phyloP scores from a whole-genome alignment of 2,888 invertebrate species.

The Alsophila aescularia region DNA sequence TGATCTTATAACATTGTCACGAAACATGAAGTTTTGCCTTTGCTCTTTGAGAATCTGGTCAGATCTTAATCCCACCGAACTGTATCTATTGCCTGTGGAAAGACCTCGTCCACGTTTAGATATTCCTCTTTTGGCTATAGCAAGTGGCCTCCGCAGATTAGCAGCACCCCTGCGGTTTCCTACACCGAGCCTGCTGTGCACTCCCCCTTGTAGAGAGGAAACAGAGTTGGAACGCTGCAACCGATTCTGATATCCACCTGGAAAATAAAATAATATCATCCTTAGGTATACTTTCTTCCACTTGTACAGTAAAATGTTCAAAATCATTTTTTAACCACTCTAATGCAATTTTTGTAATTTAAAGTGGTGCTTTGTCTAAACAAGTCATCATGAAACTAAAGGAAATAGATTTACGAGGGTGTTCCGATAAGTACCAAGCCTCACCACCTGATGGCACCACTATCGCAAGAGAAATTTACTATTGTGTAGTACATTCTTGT shows the following conservation, averaged over 20 bases:
- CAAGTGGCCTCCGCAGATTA: conserved; percentile 62
- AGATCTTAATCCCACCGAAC: conserved; percentile 74
- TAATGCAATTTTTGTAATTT: too few relatives aligned
- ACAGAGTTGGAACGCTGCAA: conserved; percentile 62
- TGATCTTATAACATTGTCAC: conserved; percentile 69
- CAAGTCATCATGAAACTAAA: too few relatives aligned
- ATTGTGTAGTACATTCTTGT: too few relatives aligned
- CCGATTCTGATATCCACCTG: conserved; percentile 64
- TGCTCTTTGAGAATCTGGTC: conserved; percentile 75
- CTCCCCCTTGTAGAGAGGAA: conserved; percentile 52
- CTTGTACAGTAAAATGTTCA: not conserved
- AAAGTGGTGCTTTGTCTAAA: too few relatives aligned
- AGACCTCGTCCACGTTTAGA: conserved; percentile 74
- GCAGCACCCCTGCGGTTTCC: conserved; percentile 60
- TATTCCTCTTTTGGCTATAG: conserved; percentile 73
- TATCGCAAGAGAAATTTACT: too few relatives aligned
- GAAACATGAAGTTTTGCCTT: conserved; percentile 56
- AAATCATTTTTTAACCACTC: too few relatives aligned
- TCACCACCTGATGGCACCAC: too few relatives aligned
- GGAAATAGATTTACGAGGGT: too few relatives aligned
- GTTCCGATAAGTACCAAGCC: too few relatives aligned
- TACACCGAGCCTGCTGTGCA: conserved; percentile 73
- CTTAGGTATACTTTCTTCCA: not conserved
- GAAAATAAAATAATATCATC: conserved; percentile 22
- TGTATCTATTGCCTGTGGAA: conserved; percentile 67